A percentile compares a stretch with the other conserved stretches of the same genome.
Evolutionary conservation across 2,888 invertebrate genomes (phyloP).

Genomic region (Eupithecia tripunctaria): DNA sequence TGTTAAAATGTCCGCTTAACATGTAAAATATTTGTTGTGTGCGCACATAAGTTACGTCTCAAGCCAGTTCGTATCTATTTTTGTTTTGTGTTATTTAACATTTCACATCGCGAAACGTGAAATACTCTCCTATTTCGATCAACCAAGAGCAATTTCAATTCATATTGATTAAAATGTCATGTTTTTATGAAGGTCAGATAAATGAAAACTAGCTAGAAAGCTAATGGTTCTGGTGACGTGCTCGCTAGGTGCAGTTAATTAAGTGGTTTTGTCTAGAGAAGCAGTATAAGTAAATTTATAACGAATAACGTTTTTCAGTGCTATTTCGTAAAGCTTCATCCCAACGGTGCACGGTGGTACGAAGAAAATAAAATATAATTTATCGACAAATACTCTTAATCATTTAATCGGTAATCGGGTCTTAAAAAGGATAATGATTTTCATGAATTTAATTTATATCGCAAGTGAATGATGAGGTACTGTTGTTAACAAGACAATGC

Average conservation of each 20-base stretch:
- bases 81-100: too few relatives aligned
- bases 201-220: neutral
- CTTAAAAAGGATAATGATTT: too few relatives aligned
- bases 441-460: too few relatives aligned
- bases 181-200: neutral
- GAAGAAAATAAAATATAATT: neutral
- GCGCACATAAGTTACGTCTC: too few relatives aligned
- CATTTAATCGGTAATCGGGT: neutral
- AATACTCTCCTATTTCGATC: neutral
- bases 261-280: conserved; percentile 1
- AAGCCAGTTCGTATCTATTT: too few relatives aligned
- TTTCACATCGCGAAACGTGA: neutral
- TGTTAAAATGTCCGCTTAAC: too few relatives aligned
- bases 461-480: too few relatives aligned
- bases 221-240: neutral
- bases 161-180: neutral
- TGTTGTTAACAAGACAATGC: neutral
- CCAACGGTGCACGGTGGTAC: neutral
- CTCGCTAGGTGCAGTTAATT: neutral
- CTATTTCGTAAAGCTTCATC: too few relatives aligned
- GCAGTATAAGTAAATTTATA: neutral
- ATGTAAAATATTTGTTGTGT: too few relatives aligned
- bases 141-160: neutral
- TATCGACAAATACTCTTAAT: neutral
- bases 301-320: too few relatives aligned